Percentiles rank a stretch among this genome's conserved stretches.
phyloP scores from a whole-genome alignment of 2,888 invertebrate species.

The Parnassius apollo region DNA sequence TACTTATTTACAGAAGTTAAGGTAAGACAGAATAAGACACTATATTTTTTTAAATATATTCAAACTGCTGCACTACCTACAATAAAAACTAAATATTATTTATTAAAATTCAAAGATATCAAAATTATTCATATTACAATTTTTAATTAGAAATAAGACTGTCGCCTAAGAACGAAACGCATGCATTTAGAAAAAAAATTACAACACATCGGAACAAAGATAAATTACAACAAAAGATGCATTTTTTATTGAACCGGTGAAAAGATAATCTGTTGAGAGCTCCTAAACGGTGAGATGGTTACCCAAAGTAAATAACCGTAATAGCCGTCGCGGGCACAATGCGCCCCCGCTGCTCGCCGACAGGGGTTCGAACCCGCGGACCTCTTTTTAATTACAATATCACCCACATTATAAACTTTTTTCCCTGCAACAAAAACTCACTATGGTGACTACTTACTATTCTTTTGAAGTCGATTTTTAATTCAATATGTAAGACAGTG shows the following conservation, averaged over 20 bases:
- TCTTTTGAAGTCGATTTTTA: not conserved
- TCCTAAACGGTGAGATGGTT: slow-evolving; percentile 59
- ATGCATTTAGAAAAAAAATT: not conserved
- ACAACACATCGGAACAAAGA: slow-evolving; percentile 1
- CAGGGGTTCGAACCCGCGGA: slow-evolving; percentile 62
- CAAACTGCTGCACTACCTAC: too few species aligned
- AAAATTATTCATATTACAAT: too few species aligned
- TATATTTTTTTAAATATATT: too few species aligned
- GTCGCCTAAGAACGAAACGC: too few species aligned
- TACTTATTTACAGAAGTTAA: too few species aligned
- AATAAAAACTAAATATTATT: too few species aligned
- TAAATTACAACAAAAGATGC: slow-evolving; percentile 17
- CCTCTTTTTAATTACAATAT: slow-evolving; percentile 79
- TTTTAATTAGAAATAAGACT: too few species aligned
- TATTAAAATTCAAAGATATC: too few species aligned
- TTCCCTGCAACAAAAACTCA: slow-evolving; percentile 36
- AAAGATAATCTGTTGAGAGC: slow-evolving; percentile 44
- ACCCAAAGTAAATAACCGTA: slow-evolving; percentile 76
- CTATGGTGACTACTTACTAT: slow-evolving; percentile 21
- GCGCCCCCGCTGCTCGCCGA: slow-evolving; percentile 64
- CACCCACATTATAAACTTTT: slow-evolving; percentile 76
- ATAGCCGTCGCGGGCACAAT: slow-evolving; percentile 71
- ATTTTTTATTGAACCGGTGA: slow-evolving; percentile 25
- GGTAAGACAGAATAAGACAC: too few species aligned
- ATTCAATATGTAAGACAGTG: not conserved